A percentile compares a stretch with the other conserved stretches of the same genome.
These are phyloP conservation scores for Maconellicoccus hirsutus DNA, from an alignment of 1,140 invertebrate genomes.

Conservation along the genomic window DNA sequence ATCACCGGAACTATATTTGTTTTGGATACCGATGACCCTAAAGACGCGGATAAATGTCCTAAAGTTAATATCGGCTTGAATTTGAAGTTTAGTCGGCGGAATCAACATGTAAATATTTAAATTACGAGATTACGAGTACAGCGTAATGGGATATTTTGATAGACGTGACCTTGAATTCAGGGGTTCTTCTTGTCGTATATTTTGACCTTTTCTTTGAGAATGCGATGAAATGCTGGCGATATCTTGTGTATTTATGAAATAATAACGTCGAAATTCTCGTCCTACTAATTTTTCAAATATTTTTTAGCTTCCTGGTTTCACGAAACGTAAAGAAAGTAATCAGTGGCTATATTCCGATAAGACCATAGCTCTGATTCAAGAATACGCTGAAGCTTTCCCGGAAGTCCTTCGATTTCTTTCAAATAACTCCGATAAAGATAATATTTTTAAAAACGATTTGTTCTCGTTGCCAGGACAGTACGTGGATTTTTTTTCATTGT, in stretches of 20 bases:
- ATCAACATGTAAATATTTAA: conserved; percentile 45
- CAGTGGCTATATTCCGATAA: conserved; percentile 75
- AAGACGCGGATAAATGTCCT: conserved; percentile 33
- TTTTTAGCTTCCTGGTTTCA: conserved; percentile 61
- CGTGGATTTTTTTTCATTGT: background rate
- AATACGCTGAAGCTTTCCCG: conserved; percentile 59
- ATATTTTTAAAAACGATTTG: background rate
- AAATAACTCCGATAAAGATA: background rate
- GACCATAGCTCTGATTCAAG: conserved; percentile 52
- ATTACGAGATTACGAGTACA: no score
- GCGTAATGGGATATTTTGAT: no score
- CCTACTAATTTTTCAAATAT: conserved; percentile 23
- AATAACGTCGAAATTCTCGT: conserved; percentile 22
- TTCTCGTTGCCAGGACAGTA: background rate
- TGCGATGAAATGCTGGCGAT: no score
- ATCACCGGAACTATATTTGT: conserved; percentile 73
- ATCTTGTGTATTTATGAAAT: conserved; percentile 28
- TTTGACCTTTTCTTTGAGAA: no score
- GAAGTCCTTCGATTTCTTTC: conserved; percentile 38
- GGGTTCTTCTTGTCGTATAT: no score
- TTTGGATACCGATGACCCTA: conserved; percentile 35
- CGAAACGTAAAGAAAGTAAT: conserved; percentile 47
- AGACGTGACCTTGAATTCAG: no score
- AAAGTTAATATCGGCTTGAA: conserved; percentile 81
- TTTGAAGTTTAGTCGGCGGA: conserved; percentile 76